Percentiles rank a stretch among this genome's conserved stretches.
These are phyloP conservation scores for Crematogaster levior DNA, from an alignment of 2,888 invertebrate genomes.

Conservation along the genomic window DNA sequence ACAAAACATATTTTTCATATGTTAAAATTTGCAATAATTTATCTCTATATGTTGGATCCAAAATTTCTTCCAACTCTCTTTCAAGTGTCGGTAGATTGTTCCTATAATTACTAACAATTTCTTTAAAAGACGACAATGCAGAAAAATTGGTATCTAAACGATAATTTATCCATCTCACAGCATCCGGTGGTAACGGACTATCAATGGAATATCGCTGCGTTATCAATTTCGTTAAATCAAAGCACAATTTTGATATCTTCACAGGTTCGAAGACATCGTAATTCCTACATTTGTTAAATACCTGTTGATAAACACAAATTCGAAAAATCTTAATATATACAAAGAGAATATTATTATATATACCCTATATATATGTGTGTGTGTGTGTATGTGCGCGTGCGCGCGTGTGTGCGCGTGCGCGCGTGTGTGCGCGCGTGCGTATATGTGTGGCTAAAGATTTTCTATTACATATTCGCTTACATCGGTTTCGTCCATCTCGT, in stretches of 20 bases:
- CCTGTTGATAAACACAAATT: conserved; percentile 68
- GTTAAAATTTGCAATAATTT: conserved; percentile 75
- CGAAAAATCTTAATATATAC: conserved; percentile 31
- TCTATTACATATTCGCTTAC: conserved; percentile 71
- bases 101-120: conserved; percentile 71
- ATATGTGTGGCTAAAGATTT: not conserved
- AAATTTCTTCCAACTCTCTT: conserved; percentile 68
- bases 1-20: conserved; percentile 63
- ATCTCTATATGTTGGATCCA: conserved; percentile 78
- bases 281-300: conserved; percentile 81
- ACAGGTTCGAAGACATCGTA: conserved; percentile 80
- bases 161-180: conserved; percentile 73
- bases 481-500: conserved; percentile 83
- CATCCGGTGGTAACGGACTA: conserved; percentile 59
- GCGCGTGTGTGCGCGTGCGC: too few relatives aligned
- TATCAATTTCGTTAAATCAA: conserved; percentile 49
- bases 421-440: too few relatives aligned
- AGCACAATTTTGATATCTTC: conserved; percentile 68
- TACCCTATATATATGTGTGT: not conserved
- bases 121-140: conserved; percentile 63
- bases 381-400: too few relatives aligned
- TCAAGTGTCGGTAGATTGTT: conserved; percentile 66
- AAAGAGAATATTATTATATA: not conserved
- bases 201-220: conserved; percentile 55
- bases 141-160: conserved; percentile 60